Conservation (phyloP, 1,140 invertebrate species). For the Caerostris darwini region DNA sequence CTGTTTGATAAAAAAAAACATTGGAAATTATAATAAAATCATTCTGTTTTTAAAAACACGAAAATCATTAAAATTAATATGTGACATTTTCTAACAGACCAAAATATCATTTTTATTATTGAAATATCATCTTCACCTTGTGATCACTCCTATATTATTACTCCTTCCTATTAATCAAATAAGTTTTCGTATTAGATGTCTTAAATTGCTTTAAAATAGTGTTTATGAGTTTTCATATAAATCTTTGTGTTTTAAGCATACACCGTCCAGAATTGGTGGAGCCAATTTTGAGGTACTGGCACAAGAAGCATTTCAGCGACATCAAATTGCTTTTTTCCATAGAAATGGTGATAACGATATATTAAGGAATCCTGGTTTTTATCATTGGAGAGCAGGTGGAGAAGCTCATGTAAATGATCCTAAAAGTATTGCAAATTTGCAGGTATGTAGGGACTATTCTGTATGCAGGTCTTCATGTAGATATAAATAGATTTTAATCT, state of each 20-base stretch:
- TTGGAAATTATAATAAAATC: too few relatives aligned
- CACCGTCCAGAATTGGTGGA: constrained; percentile 96
- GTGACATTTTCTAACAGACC: too few relatives aligned
- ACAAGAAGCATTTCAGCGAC: constrained; percentile 92
- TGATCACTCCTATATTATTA: background rate
- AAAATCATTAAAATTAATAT: too few relatives aligned
- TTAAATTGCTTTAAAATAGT: background rate
- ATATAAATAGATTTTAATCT: too few relatives aligned
- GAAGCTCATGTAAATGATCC: constrained; percentile 99
- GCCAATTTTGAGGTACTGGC: constrained; percentile 94
- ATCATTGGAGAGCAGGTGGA: constrained; percentile 97
- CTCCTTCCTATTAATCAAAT: background rate
- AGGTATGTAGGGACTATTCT: constrained; percentile 79
- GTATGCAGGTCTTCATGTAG: too few relatives aligned
- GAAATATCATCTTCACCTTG: too few relatives aligned
- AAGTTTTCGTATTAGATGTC: background rate
- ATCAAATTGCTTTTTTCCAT: constrained; percentile 89
- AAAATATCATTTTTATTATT: too few relatives aligned
- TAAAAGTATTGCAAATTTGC: constrained; percentile 93
- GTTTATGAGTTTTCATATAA: background rate
- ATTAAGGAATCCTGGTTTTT: constrained; percentile 95
- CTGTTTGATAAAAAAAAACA: too few relatives aligned
- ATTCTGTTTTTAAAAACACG: too few relatives aligned
- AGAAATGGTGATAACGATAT: constrained; percentile 88
- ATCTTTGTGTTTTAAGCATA: constrained; percentile 85